Conservation (phyloP, 2,888 invertebrate genomes). For the Drosophila mercatorum region DNA sequence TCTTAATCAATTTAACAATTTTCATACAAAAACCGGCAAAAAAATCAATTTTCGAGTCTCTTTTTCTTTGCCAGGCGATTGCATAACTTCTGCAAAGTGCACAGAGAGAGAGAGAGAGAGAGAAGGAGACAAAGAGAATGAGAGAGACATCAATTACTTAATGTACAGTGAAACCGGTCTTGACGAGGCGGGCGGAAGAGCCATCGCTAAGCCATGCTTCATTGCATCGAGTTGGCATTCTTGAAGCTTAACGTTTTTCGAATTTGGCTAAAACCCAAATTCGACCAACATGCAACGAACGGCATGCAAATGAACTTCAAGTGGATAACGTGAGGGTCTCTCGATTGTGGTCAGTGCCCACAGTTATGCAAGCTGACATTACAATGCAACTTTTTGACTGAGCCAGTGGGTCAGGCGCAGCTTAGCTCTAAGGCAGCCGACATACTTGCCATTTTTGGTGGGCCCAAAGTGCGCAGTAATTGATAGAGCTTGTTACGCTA, state of each 20-base stretch:
- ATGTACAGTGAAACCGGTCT: constrained; percentile 57
- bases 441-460: constrained; percentile 19
- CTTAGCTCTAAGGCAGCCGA: not conserved
- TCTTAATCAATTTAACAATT: constrained; percentile 31
- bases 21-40: constrained; percentile 46
- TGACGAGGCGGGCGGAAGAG: constrained; percentile 52
- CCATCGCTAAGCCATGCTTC: constrained; percentile 34
- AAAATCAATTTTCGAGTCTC: constrained; percentile 50
- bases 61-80: constrained; percentile 33
- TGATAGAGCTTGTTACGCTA: constrained; percentile 14
- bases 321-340: constrained; percentile 11
- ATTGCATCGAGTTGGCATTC: constrained; percentile 53
- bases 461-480: not conserved
- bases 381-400: constrained; percentile 29
- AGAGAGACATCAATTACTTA: not conserved
- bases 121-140: not conserved
- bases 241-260: constrained; percentile 15
- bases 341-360: constrained; percentile 22
- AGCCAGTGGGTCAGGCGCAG: constrained; percentile 4
- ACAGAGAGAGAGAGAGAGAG: not conserved
- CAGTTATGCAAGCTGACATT: constrained; percentile 39
- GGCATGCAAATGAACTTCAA: constrained; percentile 50
- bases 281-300: constrained; percentile 36
- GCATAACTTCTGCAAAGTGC: constrained; percentile 48
- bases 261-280: constrained; percentile 6